Evolutionary conservation across 2,888 invertebrate species (phyloP).

Genomic region (Acanthopleura granulata): DNA sequence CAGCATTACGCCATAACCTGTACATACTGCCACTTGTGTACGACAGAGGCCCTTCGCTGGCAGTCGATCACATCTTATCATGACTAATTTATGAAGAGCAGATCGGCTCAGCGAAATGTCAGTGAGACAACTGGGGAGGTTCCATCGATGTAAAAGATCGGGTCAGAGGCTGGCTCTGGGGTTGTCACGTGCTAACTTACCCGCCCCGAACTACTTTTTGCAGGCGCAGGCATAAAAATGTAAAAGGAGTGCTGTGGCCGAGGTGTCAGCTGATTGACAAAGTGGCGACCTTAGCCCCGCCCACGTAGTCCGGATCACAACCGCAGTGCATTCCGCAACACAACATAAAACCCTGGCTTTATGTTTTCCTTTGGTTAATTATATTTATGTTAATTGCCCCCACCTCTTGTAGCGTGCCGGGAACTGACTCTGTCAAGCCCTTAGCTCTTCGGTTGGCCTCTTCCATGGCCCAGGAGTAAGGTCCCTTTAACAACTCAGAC

Average conservation of each 20-base stretch:
- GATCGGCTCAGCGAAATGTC: neutral
- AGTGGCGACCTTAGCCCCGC: constrained; percentile 15
- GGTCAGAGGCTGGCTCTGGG: neutral
- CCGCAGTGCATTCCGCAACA: constrained; percentile 19
- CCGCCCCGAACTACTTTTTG: constrained; percentile 18
- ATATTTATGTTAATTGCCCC: constrained; percentile 16
- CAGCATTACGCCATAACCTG: neutral
- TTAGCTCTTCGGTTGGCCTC: neutral
- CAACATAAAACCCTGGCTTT: constrained; percentile 11
- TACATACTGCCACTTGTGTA: neutral
- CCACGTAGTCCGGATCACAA: constrained; percentile 17
- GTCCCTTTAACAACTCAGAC: too few species aligned
- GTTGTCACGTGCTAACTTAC: constrained; percentile 13
- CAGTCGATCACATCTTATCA: neutral
- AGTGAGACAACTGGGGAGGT: constrained; percentile 14
- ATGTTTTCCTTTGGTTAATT: neutral
- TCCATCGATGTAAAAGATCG: constrained; percentile 13
- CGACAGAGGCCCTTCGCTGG: neutral
- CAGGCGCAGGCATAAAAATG: neutral
- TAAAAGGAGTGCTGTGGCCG: constrained; percentile 15
- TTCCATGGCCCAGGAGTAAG: neutral
- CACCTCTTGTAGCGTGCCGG: neutral
- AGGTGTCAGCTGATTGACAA: constrained; percentile 15
- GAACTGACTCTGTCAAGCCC: neutral
- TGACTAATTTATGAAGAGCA: neutral